phyloP scores from a whole-genome alignment of 2,113 vertebrate species.

The Mormyrus lacerda region DNA sequence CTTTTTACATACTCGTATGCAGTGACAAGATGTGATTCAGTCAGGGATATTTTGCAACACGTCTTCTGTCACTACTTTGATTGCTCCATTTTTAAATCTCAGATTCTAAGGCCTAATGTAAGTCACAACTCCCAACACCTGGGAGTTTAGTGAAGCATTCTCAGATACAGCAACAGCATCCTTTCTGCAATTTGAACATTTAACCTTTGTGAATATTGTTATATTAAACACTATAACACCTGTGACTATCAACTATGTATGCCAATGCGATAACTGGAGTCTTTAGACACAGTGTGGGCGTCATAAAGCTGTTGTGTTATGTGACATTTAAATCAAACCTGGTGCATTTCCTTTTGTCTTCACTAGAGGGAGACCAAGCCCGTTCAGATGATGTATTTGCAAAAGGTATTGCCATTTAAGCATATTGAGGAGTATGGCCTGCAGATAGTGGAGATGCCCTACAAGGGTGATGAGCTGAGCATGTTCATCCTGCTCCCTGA shows the following conservation, averaged over 20 bases:
- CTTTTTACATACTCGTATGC: not conserved
- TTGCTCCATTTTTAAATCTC: not conserved
- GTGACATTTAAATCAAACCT: not conserved
- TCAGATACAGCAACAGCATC: not conserved
- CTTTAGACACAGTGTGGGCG: too few species aligned
- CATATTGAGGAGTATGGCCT: constrained; percentile 59
- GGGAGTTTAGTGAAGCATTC: not conserved
- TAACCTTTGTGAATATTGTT: not conserved
- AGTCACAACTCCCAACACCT: not conserved
- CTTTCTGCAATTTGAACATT: not conserved
- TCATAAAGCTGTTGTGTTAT: not conserved
- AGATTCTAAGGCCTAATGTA: not conserved
- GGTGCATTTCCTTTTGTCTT: not conserved
- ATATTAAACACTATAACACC: not conserved
- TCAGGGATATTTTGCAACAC: not conserved
- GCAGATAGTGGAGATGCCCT: constrained; percentile 77
- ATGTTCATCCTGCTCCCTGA: constrained; percentile 82
- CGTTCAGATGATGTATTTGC: constrained; percentile 86
- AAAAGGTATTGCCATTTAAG: constrained; percentile 59
- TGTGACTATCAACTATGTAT: not conserved
- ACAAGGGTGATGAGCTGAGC: constrained; percentile 66
- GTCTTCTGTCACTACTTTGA: not conserved
- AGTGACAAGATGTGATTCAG: not conserved
- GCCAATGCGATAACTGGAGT: too few species aligned
- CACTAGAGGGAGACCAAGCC: constrained; percentile 64